phyloP scores from a whole-genome alignment of 2,888 invertebrate species.

The Harpalus rubripes region DNA sequence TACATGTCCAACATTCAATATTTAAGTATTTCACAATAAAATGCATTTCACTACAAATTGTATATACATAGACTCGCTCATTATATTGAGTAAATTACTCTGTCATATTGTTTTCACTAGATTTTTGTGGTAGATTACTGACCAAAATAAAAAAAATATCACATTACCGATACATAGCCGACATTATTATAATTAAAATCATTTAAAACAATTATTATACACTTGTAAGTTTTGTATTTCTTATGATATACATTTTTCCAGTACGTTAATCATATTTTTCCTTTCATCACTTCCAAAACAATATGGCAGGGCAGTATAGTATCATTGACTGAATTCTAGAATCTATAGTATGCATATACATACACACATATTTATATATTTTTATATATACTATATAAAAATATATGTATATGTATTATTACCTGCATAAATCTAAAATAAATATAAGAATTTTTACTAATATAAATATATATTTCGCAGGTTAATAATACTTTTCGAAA shows the following conservation, averaged over 20 bases:
- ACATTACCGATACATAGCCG: constrained; percentile 8
- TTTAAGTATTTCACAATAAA: constrained; percentile 28
- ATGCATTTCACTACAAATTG: constrained; percentile 34
- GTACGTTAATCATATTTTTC: constrained; percentile 57
- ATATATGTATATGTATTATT: too few relatives aligned
- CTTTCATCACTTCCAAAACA: constrained; percentile 60
- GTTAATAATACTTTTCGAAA: too few relatives aligned
- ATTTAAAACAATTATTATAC: constrained; percentile 8
- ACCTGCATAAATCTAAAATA: too few relatives aligned
- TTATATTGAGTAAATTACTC: constrained; percentile 31
- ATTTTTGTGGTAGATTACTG: constrained; percentile 57
- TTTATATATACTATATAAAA: too few relatives aligned
- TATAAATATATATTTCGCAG: too few relatives aligned
- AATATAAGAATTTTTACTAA: too few relatives aligned
- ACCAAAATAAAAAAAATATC: constrained; percentile 47
- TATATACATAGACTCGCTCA: constrained; percentile 4
- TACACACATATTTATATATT: too few relatives aligned
- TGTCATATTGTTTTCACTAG: constrained; percentile 38
- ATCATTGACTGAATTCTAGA: constrained; percentile 18
- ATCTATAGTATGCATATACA: neutral
- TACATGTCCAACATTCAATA: constrained; percentile 29
- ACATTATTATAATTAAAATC: constrained; percentile 25
- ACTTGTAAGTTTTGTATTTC: constrained; percentile 41
- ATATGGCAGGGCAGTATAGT: constrained; percentile 53
- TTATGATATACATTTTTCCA: constrained; percentile 21